Conservation (phyloP, 2,888 invertebrate species). For the Agriopis aurantiaria region DNA sequence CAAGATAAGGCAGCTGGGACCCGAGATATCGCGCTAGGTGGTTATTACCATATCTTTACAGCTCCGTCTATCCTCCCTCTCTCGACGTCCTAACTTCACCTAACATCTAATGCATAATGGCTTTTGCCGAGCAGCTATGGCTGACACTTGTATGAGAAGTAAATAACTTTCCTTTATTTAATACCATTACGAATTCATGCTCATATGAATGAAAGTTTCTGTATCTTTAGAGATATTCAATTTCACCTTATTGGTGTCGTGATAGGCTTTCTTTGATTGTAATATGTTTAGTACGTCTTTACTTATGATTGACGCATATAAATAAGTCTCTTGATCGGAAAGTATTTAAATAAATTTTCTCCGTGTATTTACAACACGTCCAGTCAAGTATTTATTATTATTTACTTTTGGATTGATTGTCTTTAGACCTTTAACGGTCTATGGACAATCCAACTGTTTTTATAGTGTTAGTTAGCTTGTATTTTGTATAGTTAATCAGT, state of each 20-base stretch:
- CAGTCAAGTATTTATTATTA: neutral
- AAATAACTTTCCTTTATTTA: constrained; percentile 33
- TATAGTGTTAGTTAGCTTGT: too few species aligned
- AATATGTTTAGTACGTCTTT: neutral
- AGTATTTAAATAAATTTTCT: constrained; percentile 1
- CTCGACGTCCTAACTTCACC: constrained; percentile 41
- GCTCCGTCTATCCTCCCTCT: constrained; percentile 41
- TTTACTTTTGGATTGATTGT: too few species aligned
- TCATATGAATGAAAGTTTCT: constrained; percentile 17
- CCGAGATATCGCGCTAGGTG: constrained; percentile 56
- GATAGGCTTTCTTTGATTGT: constrained; percentile 5
- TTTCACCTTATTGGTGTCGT: constrained; percentile 12
- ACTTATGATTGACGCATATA: neutral
- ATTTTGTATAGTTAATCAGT: neutral
- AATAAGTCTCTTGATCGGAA: neutral
- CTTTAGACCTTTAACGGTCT: too few species aligned
- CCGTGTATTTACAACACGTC: constrained; percentile 1
- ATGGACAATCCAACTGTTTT: too few species aligned
- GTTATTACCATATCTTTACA: constrained; percentile 62
- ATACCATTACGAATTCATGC: constrained; percentile 27
- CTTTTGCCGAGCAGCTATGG: constrained; percentile 19
- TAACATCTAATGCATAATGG: constrained; percentile 24
- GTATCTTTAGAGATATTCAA: constrained; percentile 12
- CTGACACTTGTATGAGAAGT: constrained; percentile 18
- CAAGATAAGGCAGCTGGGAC: constrained; percentile 60